Evolutionary conservation across 2,113 vertebrate species (phyloP), one percentile per base, ranked within the genome.

Genomic region (Tachycineta bicolor): DNA sequence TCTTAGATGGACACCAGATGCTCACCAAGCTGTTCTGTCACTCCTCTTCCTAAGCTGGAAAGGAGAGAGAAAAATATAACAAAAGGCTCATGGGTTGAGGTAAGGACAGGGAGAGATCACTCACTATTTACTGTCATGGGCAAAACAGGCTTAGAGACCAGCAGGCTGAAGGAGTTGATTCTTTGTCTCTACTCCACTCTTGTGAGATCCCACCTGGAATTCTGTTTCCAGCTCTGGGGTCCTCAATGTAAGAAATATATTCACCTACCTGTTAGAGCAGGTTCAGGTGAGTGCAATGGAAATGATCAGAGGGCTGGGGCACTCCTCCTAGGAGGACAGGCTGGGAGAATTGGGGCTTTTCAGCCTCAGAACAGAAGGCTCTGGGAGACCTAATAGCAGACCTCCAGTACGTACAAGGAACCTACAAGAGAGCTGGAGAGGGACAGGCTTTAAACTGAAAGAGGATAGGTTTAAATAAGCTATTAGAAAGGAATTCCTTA

Each of bases 21-120:
- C 31, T 34, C 58, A 50, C 28, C 44, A 84, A 55, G 17, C 5
- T 5, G 3, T 11, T 58, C 18, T 56, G 9, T 74, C 39, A 25
- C 22, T 74, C 25, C 2, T 3, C 12, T 58, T 49, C 25, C 62
- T 69, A 23, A 75, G 3, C 23, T 53, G n/a, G 33, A 19, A 17
- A n/a, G 6, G 11, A 29, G 4, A 62, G 28, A 77, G 24, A 73
- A 65, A 43, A 79, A 31, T 56, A 14, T 6, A 39, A n/a, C 1
- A 0, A 39, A 77, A 82, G 12, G 15, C 28, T 73, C 0, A 0
- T 24, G 33, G 15, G 10, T 34, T 0, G 3, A 52, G 16, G 22
- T 49, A 37, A 59, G 31, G 50, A 15, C 7, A 70, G 11, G 34
- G 25, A 70, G 11, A 68, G 16, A 63, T 41, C 28, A 41, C 33